Conservation (phyloP, 2,113 vertebrate genomes). For the Thunnus maccoyii region DNA sequence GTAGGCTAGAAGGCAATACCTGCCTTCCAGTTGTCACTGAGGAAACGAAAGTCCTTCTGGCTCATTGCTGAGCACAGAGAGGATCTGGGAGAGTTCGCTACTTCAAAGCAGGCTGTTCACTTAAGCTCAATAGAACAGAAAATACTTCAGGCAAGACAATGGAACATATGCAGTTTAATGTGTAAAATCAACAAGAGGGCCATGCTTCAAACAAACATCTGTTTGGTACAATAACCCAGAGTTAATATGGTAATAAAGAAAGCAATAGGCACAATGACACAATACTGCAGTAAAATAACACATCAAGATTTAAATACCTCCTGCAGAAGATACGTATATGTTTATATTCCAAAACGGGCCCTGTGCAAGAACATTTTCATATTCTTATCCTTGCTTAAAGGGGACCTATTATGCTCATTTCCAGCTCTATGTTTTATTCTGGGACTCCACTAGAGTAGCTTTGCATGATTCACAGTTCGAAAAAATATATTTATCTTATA, state of each 20-base stretch:
- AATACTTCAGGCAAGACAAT: constrained; percentile 67
- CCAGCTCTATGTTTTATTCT: no score
- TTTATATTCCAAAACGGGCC: background rate
- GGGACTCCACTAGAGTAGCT: no score
- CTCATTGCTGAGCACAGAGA: constrained; percentile 39
- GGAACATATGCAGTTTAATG: constrained; percentile 52
- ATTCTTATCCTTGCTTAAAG: no score
- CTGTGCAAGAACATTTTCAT: no score
- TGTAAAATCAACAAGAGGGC: constrained; percentile 61
- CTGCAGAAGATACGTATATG: background rate
- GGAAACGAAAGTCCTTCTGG: constrained; percentile 64
- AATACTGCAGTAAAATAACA: constrained; percentile 42
- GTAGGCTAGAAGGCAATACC: constrained; percentile 55
- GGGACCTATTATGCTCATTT: no score
- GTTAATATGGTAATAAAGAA: constrained; percentile 37
- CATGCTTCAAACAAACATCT: constrained; percentile 53
- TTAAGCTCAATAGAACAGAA: constrained; percentile 61
- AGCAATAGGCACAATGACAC: background rate
- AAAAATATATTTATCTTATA: no score
- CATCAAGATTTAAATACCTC: background rate
- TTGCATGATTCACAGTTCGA: no score
- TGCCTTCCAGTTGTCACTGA: constrained; percentile 58
- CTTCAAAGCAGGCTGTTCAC: constrained; percentile 61
- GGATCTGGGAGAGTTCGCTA: constrained; percentile 34
- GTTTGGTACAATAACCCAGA: constrained; percentile 46